Evolutionary conservation across 1,140 invertebrate genomes (phyloP).

Genomic region (Whitmania pigra): DNA sequence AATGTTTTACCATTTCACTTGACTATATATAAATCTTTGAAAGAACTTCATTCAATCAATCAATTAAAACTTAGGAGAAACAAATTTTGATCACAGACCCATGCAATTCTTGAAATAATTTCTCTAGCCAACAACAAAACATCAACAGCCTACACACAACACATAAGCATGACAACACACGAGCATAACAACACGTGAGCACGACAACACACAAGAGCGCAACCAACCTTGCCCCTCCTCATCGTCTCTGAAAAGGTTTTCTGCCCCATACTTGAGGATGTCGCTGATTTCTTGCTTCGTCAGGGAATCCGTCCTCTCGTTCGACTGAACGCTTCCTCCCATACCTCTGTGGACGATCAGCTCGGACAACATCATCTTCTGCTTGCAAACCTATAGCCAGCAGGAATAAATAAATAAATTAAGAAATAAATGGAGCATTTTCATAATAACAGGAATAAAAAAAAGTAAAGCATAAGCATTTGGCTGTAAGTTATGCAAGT

Average conservation of each 20-base stretch:
- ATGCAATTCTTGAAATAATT: background rate
- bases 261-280: constrained; percentile 88
- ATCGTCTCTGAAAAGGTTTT: constrained; percentile 74
- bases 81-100: too few relatives aligned
- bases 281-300: constrained; percentile 95
- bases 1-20: too few relatives aligned
- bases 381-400: constrained; percentile 46
- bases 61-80: too few relatives aligned
- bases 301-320: constrained; percentile 51
- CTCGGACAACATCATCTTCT: constrained; percentile 98
- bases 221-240: constrained; percentile 32
- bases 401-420: too few relatives aligned
- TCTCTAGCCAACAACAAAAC: background rate
- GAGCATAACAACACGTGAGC: background rate
- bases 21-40: too few relatives aligned
- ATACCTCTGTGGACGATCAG: constrained; percentile 83
- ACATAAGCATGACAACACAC: background rate
- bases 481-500: too few relatives aligned
- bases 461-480: too few relatives aligned
- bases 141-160: background rate
- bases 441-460: too few relatives aligned
- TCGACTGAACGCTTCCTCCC: constrained; percentile 36
- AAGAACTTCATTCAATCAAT: too few relatives aligned
- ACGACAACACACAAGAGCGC: background rate
- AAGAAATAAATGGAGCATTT: background rate